These are phyloP conservation scores for Phorcus lineatus DNA, from an alignment of 2,888 invertebrate genomes.

Conservation along the genomic window DNA sequence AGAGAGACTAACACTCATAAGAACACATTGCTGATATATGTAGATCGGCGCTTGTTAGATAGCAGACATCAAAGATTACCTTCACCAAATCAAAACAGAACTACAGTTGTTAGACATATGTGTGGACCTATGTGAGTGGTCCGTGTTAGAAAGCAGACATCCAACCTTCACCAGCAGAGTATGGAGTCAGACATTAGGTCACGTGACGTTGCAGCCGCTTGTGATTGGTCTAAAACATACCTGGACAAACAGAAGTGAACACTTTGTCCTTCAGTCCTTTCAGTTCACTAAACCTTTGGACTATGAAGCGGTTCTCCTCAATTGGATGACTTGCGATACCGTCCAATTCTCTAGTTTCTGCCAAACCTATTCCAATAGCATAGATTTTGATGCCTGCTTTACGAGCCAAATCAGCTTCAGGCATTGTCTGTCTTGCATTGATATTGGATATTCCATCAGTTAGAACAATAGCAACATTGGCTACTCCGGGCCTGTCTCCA, in stretches of 20 bases:
- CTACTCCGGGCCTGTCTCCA: slow-evolving; percentile 62
- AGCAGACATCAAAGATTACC: too few species aligned
- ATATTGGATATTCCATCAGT: slow-evolving; percentile 73
- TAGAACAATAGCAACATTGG: slow-evolving; percentile 65
- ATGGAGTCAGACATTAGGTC: too few species aligned
- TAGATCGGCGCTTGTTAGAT: too few species aligned
- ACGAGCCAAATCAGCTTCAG: slow-evolving; percentile 57
- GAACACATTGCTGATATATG: too few species aligned
- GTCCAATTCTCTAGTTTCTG: slow-evolving; percentile 62
- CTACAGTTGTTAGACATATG: neutral
- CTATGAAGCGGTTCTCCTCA: slow-evolving; percentile 56
- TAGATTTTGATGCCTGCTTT: slow-evolving; percentile 54
- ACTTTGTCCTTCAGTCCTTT: slow-evolving; percentile 49
- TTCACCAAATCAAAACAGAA: too few species aligned
- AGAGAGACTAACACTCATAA: too few species aligned
- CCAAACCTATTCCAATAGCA: slow-evolving; percentile 61
- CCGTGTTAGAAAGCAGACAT: neutral
- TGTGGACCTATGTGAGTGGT: neutral
- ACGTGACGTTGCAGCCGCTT: too few species aligned
- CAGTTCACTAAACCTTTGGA: slow-evolving; percentile 59
- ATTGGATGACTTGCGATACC: slow-evolving; percentile 61
- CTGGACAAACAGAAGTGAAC: slow-evolving; percentile 28
- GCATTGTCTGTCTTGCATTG: slow-evolving; percentile 58
- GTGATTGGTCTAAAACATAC: neutral
- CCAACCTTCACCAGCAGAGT: neutral